Percentiles rank a stretch among this genome's conserved stretches.
Conservation (phyloP, 2,797 vertebrate genomes). For the Mycteria americana region DNA sequence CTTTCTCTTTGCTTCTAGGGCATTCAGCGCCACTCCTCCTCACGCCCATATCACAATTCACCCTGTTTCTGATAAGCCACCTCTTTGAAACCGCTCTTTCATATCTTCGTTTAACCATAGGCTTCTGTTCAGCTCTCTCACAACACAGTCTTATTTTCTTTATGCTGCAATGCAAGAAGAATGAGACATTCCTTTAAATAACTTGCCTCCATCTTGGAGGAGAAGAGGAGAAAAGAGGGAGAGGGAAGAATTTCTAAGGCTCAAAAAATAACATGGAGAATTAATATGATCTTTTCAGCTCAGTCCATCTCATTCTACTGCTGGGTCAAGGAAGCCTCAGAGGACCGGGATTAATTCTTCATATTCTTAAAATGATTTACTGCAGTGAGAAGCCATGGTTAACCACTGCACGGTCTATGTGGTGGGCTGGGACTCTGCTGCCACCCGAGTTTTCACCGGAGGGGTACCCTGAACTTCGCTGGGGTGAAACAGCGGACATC, state of each 20-base stretch:
- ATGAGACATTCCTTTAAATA: not conserved
- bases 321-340: not conserved
- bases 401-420: not conserved
- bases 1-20: not conserved
- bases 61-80: not conserved
- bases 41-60: rapidly evolving
- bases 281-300: not conserved
- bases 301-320: not conserved
- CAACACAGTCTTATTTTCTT: not conserved
- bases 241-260: not conserved
- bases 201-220: not conserved
- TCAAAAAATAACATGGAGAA: not conserved
- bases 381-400: not conserved
- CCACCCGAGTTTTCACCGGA: not conserved
- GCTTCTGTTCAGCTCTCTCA: not conserved
- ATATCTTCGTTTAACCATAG: not conserved
- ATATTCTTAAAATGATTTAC: not conserved
- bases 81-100: not conserved
- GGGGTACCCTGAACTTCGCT: not conserved
- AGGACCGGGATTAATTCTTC: not conserved
- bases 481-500: not conserved
- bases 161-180: not conserved
- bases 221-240: not conserved
- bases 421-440: not conserved
- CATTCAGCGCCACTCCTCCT: not conserved